Percentiles rank a stretch among this genome's conserved stretches.
These are phyloP conservation scores for Gymnocephalus cernua DNA, from an alignment of 2,113 vertebrate genomes.

Conservation along the genomic window DNA sequence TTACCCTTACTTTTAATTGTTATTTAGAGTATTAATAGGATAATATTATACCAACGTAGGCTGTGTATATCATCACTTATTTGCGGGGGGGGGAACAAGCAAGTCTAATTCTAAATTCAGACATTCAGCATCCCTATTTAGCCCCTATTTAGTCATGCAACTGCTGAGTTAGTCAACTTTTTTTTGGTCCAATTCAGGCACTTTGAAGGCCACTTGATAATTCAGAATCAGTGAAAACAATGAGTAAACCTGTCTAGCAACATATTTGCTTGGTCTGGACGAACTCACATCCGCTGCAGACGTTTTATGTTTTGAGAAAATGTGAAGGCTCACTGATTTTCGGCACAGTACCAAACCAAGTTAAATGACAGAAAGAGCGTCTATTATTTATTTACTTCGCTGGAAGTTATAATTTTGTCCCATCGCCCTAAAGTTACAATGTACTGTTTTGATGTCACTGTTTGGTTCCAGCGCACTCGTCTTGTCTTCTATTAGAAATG, in stretches of 20 bases:
- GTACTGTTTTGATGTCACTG: neutral
- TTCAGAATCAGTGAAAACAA: neutral
- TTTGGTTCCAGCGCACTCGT: neutral
- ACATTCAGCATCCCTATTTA: too few species aligned
- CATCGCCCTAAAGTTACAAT: neutral
- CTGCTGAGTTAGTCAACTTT: too few species aligned
- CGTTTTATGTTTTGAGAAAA: neutral
- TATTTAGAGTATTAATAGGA: too few species aligned
- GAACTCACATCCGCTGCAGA: neutral
- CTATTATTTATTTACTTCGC: constrained; percentile 32
- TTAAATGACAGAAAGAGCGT: constrained; percentile 24
- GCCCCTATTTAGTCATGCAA: too few species aligned
- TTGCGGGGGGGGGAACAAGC: too few species aligned
- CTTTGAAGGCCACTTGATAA: neutral
- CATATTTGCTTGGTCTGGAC: neutral
- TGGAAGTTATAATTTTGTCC: constrained; percentile 1
- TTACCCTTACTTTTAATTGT: too few species aligned
- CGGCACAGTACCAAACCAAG: neutral
- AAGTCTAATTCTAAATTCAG: too few species aligned
- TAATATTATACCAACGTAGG: too few species aligned
- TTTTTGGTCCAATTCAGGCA: too few species aligned
- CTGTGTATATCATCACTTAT: too few species aligned
- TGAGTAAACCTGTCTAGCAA: neutral
- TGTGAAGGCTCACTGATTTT: constrained; percentile 24
- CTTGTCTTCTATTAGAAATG: constrained; percentile 21